Evolutionary conservation across 92 coral and sea anemone genomes (phyloP).

Genomic region (Plumapathes pennacea): DNA sequence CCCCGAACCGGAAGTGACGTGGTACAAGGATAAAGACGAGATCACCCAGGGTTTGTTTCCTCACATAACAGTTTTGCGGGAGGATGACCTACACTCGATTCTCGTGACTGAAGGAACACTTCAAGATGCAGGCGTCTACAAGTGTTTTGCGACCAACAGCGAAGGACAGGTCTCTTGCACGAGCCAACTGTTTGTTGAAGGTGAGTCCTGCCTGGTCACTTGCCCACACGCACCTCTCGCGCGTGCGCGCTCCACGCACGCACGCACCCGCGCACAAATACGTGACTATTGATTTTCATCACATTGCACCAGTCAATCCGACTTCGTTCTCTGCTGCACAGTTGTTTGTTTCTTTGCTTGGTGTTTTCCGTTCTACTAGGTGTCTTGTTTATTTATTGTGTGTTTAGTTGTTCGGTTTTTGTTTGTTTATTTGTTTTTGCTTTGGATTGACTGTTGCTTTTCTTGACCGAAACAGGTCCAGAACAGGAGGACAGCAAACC

Average conservation of each 20-base stretch:
- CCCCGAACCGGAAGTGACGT: conserved; percentile 75
- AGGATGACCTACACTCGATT: conserved; percentile 75
- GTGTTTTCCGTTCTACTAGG: too few relatives aligned
- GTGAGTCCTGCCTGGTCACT: too few relatives aligned
- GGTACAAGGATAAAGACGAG: conserved; percentile 79
- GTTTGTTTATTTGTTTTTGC: too few relatives aligned
- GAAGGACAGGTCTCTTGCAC: conserved; percentile 77
- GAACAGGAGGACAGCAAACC: conserved; percentile 41
- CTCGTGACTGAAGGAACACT: conserved; percentile 75
- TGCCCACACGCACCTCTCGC: too few relatives aligned
- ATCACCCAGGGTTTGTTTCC: conserved; percentile 51
- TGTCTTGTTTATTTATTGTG: too few relatives aligned
- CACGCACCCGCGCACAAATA: too few relatives aligned
- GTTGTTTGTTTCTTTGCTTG: too few relatives aligned
- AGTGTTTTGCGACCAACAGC: conserved; percentile 79
- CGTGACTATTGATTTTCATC: too few relatives aligned
- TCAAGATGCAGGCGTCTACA: conserved; percentile 85
- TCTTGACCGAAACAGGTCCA: conserved; percentile 7
- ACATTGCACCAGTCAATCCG: too few relatives aligned
- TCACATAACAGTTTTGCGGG: conserved; percentile 66
- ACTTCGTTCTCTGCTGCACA: too few relatives aligned
- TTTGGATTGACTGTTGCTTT: background rate
- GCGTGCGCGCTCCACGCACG: too few relatives aligned
- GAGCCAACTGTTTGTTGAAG: conserved; percentile 76
- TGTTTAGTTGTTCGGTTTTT: too few relatives aligned